Base-by-base conservation (phyloP, 2,888 invertebrate species). In the Drosophila multiciliata region DNA sequence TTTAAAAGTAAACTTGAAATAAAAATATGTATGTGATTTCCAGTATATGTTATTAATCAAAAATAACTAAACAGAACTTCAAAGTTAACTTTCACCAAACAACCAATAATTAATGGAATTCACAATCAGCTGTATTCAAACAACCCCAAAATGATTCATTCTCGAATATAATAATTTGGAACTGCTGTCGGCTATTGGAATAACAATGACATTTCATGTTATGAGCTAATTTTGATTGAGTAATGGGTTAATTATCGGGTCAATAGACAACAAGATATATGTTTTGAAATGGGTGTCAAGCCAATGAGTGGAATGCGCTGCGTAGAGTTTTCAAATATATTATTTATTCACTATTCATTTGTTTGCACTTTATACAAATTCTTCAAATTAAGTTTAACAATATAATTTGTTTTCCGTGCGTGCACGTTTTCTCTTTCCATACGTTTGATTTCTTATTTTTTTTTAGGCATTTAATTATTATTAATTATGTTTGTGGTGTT, bases 311-410 rank as follows among this genome's bases (percentile, higher is more conserved):
- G 5, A 32, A 3, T 3, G 26, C 3, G 32, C 9, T 42, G 36
- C 12, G 33, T 62, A 36, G 36, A 75, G 66, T 73, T 89, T 73
- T 87, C 55, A 70, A 82, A 75, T 85, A 77, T 87, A 70, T 73
- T 87, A 72, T 89, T 87, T 89, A 87, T 89, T 87, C 60, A 82
- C 88, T 83, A 83, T 78, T 69, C 53, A 66, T 82, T 74, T 86
- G 65, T 85, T 83, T 57, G 57, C 57, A 59, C 73, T 74, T 68
- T 74, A 62, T 78, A 83, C 83, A 80, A 75, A 75, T 75, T 68
- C 45, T 78, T 79, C 63, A 50, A 71, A 45, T 71, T 80, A 29
- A 42, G 49, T 78, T 81, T 45, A 83, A 83, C 87, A 88, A 81
- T 69, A 59, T 57, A 42, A 66, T 62, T 59, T 67, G 64, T 66